phyloP scores from a whole-genome alignment of 2,797 vertebrate genomes.

The Pyrocephalus nanus region DNA sequence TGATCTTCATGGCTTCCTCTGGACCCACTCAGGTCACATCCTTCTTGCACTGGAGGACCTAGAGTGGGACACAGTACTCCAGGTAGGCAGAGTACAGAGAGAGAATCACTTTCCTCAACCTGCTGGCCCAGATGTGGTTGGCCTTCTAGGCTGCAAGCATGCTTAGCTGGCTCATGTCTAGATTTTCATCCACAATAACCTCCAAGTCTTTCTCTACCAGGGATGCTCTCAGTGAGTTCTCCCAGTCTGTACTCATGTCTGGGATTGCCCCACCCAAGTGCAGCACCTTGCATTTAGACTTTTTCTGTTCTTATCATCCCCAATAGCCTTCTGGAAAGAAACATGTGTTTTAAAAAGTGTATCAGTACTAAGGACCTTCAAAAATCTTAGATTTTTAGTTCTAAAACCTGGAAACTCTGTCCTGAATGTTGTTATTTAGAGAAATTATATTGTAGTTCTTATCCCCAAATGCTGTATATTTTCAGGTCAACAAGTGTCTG shows the following conservation, averaged over 20 bases:
- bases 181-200: neutral
- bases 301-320: neutral
- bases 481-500: neutral
- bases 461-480: neutral
- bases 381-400: neutral
- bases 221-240: neutral
- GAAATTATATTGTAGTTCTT: neutral
- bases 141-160: neutral
- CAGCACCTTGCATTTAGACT: neutral
- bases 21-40: neutral
- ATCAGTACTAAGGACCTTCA: neutral
- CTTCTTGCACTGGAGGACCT: neutral
- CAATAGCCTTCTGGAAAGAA: neutral
- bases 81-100: neutral
- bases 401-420: neutral
- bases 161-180: neutral
- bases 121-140: neutral
- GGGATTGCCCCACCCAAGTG: neutral
- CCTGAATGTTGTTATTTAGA: neutral
- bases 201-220: neutral
- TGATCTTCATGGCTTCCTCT: neutral
- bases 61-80: neutral
- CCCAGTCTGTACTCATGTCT: neutral
- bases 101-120: accelerated
- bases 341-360: neutral